These are phyloP conservation scores for Avahi laniger DNA, from an alignment of 2,797 vertebrate genomes.

Conservation along the genomic window DNA sequence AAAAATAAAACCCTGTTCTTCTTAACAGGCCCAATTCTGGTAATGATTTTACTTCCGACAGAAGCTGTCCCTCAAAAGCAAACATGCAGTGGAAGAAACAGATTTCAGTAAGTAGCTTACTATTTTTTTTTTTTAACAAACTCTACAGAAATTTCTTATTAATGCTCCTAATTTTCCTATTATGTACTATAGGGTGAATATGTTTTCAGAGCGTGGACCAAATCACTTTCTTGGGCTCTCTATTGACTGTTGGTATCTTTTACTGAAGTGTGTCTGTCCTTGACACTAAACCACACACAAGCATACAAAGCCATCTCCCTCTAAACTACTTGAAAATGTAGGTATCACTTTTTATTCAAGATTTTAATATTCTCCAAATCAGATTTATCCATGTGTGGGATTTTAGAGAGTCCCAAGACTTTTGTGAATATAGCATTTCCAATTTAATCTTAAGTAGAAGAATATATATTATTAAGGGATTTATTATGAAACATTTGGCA, in stretches of 20 bases:
- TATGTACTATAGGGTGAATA: not conserved
- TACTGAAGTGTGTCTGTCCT: not conserved
- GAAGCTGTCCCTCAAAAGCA: slow-evolving; percentile 16
- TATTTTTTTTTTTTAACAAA: slow-evolving; percentile 38
- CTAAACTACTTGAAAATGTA: not conserved
- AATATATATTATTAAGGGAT: slow-evolving; percentile 67
- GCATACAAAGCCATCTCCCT: not conserved
- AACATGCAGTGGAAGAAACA: not conserved
- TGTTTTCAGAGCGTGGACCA: not conserved
- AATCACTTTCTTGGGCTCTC: not conserved
- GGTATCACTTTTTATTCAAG: not conserved
- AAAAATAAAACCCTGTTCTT: slow-evolving; percentile 1
- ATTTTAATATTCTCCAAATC: slow-evolving; percentile 28
- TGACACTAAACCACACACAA: not conserved
- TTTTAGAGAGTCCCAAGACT: slow-evolving; percentile 9
- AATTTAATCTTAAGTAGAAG: slow-evolving; percentile 60
- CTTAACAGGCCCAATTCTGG: not conserved
- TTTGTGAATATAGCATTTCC: slow-evolving; percentile 52
- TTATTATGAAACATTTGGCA: slow-evolving; percentile 81
- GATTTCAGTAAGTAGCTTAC: slow-evolving; percentile 37
- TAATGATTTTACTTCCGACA: slow-evolving; percentile 1
- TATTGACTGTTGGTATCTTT: not conserved
- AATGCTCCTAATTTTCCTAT: not conserved
- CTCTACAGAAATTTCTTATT: not conserved
- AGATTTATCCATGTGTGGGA: not conserved